Conservation (phyloP, 2,797 vertebrate genomes). For the Sebastes diploproa region DNA sequence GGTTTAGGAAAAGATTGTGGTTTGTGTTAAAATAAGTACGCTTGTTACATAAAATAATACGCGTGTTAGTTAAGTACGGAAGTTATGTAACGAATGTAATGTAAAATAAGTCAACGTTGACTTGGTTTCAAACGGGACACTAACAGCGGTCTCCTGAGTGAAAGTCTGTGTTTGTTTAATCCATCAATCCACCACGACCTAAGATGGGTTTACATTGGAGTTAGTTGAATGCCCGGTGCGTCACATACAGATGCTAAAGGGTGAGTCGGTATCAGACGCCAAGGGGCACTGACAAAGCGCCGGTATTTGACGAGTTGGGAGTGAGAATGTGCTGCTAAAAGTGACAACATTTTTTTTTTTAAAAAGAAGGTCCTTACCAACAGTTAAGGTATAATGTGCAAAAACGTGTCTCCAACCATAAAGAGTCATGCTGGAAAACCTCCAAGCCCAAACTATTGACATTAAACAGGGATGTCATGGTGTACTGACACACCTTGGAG, state of each 20-base stretch:
- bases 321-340: neutral
- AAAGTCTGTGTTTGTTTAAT: neutral
- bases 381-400: slow-evolving; percentile 9
- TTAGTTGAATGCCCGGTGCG: neutral
- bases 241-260: neutral
- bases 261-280: neutral
- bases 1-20: neutral
- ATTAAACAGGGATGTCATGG: neutral
- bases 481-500: too few relatives aligned
- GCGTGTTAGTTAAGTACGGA: too few relatives aligned
- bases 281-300: neutral
- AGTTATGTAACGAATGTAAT: too few relatives aligned
- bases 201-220: neutral
- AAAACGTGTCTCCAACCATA: neutral
- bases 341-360: too few relatives aligned
- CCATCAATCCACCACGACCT: neutral
- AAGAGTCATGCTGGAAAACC: neutral
- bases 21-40: neutral
- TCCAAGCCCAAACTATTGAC: neutral
- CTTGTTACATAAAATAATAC: neutral
- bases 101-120: neutral
- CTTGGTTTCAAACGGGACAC: neutral
- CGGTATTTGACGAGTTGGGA: neutral
- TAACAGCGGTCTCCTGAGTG: neutral
- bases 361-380: neutral